Conservation (phyloP, 2,797 vertebrate species). For the Yasuhikotakia modesta region DNA sequence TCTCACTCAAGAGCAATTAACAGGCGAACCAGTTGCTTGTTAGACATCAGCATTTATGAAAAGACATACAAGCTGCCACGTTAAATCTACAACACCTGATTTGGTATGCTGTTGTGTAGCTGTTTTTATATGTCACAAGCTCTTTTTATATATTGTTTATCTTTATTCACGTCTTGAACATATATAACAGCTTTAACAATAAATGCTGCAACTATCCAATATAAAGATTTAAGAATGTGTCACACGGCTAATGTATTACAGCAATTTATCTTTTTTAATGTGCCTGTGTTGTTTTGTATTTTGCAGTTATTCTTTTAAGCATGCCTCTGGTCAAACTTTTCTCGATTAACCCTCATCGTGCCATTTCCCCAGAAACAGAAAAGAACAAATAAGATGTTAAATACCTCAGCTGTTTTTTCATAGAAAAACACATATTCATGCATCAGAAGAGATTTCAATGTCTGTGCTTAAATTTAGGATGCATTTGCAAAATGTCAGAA, state of each 20-base stretch:
- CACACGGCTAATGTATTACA: conserved; percentile 7
- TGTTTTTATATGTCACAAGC: background rate
- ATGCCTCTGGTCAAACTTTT: conserved; percentile 42
- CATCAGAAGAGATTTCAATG: too few relatives aligned
- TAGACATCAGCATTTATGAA: background rate
- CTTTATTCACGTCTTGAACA: conserved; percentile 2
- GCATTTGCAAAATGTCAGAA: too few relatives aligned
- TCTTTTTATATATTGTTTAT: conserved; percentile 12
- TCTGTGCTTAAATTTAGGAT: too few relatives aligned
- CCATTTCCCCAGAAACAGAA: too few relatives aligned
- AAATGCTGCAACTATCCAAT: background rate
- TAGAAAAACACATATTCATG: too few relatives aligned
- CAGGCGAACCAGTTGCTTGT: conserved; percentile 17
- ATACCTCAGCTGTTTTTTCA: too few relatives aligned
- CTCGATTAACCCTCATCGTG: background rate
- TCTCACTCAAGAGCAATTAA: conserved; percentile 73
- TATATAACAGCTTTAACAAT: background rate
- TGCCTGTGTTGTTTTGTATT: conserved; percentile 24
- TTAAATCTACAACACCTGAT: background rate
- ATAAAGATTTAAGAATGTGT: conserved; percentile 24
- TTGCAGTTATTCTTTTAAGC: conserved; percentile 23
- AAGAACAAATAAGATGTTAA: too few relatives aligned
- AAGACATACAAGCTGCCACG: background rate
- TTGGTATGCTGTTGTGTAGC: background rate
- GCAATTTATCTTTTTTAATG: conserved; percentile 1